These are phyloP conservation scores for Gymnocheta viridis DNA, from an alignment of 2,888 invertebrate species.

Conservation along the genomic window DNA sequence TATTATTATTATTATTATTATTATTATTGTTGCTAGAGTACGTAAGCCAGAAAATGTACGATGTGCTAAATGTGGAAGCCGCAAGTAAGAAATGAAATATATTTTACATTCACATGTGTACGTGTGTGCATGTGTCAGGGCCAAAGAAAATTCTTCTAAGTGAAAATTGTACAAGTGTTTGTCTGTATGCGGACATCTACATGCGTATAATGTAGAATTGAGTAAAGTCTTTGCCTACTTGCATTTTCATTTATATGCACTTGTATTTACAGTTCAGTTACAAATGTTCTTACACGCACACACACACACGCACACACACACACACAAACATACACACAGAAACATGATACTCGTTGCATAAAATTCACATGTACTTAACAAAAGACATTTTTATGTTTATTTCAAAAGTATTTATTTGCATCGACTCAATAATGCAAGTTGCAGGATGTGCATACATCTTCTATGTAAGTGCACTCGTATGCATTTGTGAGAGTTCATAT, in stretches of 20 bases:
- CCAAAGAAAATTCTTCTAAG: no score
- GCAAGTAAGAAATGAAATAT: constrained; percentile 42
- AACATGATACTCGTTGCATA: constrained; percentile 39
- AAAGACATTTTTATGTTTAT: constrained; percentile 49
- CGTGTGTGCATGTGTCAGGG: not conserved
- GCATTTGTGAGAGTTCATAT: not conserved
- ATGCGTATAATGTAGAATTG: constrained; percentile 73
- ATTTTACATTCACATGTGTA: constrained; percentile 17
- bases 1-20: not conserved
- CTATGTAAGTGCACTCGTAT: not conserved
- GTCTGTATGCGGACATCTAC: not conserved
- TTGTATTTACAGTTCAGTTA: constrained; percentile 72
- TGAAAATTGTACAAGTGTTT: not conserved
- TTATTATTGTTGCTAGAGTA: no score
- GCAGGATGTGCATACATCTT: not conserved
- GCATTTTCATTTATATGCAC: constrained; percentile 71
- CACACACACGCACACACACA: not conserved
- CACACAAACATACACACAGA: not conserved
- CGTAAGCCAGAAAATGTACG: not conserved
- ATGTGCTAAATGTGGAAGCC: constrained; percentile 40
- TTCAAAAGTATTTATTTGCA: constrained; percentile 47
- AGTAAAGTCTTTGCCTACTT: constrained; percentile 65
- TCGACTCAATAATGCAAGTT: constrained; percentile 10
- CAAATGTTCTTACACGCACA: constrained; percentile 11
- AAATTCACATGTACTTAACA: constrained; percentile 48